A percentile compares a stretch with the other conserved stretches of the same genome.
Conservation (phyloP, 2,888 invertebrate genomes). For the Pediacus dermestoides region DNA sequence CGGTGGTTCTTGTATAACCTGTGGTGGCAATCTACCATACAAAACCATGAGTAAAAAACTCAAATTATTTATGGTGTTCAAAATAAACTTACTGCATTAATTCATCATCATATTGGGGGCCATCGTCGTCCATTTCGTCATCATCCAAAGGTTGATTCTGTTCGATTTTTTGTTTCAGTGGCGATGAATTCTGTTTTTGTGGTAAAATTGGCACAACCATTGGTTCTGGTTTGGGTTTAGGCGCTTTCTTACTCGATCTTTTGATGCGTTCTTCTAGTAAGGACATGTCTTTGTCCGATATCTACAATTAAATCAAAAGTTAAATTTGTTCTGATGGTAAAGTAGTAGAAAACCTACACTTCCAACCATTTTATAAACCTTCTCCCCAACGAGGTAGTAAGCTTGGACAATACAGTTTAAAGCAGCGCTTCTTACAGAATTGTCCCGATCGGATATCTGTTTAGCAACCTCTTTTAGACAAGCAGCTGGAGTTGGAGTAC, state of each 20-base stretch:
- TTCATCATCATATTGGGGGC: too few species aligned
- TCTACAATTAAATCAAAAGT: constrained; percentile 49
- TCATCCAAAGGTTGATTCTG: constrained; percentile 48
- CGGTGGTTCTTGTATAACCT: constrained; percentile 50
- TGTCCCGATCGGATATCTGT: constrained; percentile 94
- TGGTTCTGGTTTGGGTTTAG: constrained; percentile 20
- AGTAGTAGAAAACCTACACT: constrained; percentile 56
- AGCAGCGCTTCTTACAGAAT: constrained; percentile 92
- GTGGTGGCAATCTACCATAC: constrained; percentile 42
- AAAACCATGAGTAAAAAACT: background rate
- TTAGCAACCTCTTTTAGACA: constrained; percentile 88
- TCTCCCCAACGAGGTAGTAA: constrained; percentile 87
- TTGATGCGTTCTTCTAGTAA: constrained; percentile 95
- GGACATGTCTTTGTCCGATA: constrained; percentile 91
- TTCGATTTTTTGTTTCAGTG: constrained; percentile 16
- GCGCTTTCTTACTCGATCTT: constrained; percentile 69
- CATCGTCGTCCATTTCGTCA: constrained; percentile 36
- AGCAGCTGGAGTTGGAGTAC: constrained; percentile 73
- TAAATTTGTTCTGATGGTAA: background rate
- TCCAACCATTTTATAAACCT: constrained; percentile 86
- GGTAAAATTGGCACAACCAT: constrained; percentile 18
- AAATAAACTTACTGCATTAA: constrained; percentile 27
- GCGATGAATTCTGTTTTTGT: constrained; percentile 23
- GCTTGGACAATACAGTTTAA: constrained; percentile 90
- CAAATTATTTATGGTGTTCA: background rate